Evolutionary conservation across 1,140 invertebrate species (phyloP).

Genomic region (Oppia nitens): DNA sequence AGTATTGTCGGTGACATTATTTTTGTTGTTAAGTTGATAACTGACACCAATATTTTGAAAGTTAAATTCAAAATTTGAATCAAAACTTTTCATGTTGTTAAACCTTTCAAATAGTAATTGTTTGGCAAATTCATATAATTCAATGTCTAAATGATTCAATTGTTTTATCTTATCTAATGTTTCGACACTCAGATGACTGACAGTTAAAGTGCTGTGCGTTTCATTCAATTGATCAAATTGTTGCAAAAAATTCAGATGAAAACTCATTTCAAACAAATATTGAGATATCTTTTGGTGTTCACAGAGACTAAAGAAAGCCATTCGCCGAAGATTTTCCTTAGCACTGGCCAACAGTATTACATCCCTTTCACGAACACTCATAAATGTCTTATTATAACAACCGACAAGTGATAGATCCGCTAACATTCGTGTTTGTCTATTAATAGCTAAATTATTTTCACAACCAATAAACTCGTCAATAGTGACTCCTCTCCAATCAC

Average conservation of each 20-base stretch:
- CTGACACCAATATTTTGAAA: conserved; percentile 19
- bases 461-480: conserved; percentile 76
- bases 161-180: conserved; percentile 55
- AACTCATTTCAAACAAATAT: conserved; percentile 93
- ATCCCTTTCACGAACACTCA: conserved; percentile 43
- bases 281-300: conserved; percentile 88
- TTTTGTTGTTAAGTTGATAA: no score
- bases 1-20: no score
- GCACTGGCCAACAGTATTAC: conserved; percentile 75
- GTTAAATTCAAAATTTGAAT: conserved; percentile 17
- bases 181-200: conserved; percentile 48
- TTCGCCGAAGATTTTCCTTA: conserved; percentile 77
- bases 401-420: conserved; percentile 82
- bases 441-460: conserved; percentile 77
- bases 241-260: conserved; percentile 71
- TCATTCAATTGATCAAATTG: conserved; percentile 78
- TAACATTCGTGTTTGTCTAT: conserved; percentile 93
- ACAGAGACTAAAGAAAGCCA: conserved; percentile 93
- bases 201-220: conserved; percentile 56
- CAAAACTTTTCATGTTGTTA: conserved; percentile 24
- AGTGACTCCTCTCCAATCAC: conserved; percentile 37
- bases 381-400: conserved; percentile 76
- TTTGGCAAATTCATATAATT: conserved; percentile 85
- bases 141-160: conserved; percentile 73
- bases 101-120: conserved; percentile 71